Evolutionary conservation across 2,113 vertebrate species (phyloP), one percentile per base, ranked within the genome.

Genomic region (Sciurus niger): DNA sequence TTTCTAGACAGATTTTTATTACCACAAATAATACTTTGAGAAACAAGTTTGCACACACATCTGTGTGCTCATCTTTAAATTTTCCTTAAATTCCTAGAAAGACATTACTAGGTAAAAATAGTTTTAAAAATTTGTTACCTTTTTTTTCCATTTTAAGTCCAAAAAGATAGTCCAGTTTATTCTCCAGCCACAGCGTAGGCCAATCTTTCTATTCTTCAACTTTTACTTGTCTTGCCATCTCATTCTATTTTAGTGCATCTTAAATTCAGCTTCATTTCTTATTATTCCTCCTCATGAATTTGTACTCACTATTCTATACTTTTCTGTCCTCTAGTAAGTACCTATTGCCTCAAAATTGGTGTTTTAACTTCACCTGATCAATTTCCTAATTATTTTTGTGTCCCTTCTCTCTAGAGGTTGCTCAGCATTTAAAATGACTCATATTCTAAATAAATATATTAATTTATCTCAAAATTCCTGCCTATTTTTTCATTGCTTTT

Each of bases 241-340:
- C 67, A 32, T 83, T 78, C 70, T 93, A 4, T 73, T 88, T 85
- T 17, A 34, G 17, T 90, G 43, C 5, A 5, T 28, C 30, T 84
- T 72, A 68, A 82, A 74, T 79, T 90, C 48, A 46, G 48, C 37
- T 53, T 90, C 43, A n/a, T 82, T 53, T 96, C 73, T 80, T 84
- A 3, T 55, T 80, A 67, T 91, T 87, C 67, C 18, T 92, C 24
- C n/a, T 30, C 40, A 0, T 85, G 79, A 94, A 51, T 37, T 92
- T 53, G 28, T 13, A 68, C 34, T 91, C 51, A 24, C 60, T 32
- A 8, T 30, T 67, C 53, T 22, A 34, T 86, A 65, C 53, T 63
- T 85, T 91, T 89, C 73, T 60, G 30, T 70, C 30, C 34, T 96
- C 46, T 5, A 68, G 2, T 55, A 80, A 85, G 17, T 89, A 34